Evolutionary conservation across 23 tunicate species (phyloP), one percentile per base, ranked within the genome.

Genomic region (Halocynthia aurantium): DNA sequence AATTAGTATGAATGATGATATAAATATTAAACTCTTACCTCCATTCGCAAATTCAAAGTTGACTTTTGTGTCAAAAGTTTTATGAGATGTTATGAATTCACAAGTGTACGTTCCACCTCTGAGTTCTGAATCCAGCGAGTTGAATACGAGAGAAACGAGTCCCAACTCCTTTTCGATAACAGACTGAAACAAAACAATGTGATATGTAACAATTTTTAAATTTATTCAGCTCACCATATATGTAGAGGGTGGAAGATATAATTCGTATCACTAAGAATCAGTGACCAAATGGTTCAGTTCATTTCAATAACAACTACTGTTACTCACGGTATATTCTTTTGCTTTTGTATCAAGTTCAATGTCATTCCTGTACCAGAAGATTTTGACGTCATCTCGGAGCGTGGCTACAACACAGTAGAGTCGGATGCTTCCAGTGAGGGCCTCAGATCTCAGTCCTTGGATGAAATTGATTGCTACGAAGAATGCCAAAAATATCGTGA

Each of bases 61-160:
- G 82, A 94, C 99, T 65, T 94, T 94, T 64, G 99, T 94, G 81
- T 94, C 96, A 68, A 94, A 94, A 71, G 88, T 94, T 50, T 87
- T 72, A 50, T 77, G 95, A 0, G 90, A 85, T 18, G 99, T 85
- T 64, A 88, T 88, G 74, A 94, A 88, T 81, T 88, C 94, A 71
- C 95, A 88, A 58, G 99, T 94, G 69, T 85, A 94, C 69, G 83
- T 84, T 55, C 86, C 95, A 8, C 52, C 54, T 9, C 58, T 85
- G 20, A 70, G 44, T 10, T 84, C 85, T 15, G 64, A 60, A 49
- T 63, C 52, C 18, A 84, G 76, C 10, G 92, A 84, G 0, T 73
- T 75, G 84, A 94, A 90, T 7, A 84, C 74, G 51, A 94, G 70
- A 11, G 99, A 88, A 1, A 94, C 99, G 31, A 88, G 68, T 8